These are phyloP conservation scores for Ditula angustiorana DNA, from an alignment of 2,888 invertebrate species.

Conservation along the genomic window DNA sequence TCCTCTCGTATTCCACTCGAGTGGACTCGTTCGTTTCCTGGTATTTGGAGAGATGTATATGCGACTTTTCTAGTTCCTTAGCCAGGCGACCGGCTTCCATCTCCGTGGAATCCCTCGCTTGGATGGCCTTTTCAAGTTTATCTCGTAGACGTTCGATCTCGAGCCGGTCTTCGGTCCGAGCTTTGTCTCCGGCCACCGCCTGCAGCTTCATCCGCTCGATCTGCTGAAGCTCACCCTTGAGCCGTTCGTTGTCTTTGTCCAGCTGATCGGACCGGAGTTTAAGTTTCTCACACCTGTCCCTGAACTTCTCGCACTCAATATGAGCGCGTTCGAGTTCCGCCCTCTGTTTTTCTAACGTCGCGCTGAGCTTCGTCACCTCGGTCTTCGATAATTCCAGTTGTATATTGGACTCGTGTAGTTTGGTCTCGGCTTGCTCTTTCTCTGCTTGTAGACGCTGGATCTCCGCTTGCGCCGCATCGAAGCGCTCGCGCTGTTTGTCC, in stretches of 20 bases:
- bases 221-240: slow-evolving; percentile 85
- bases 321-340: slow-evolving; percentile 93
- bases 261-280: slow-evolving; percentile 89
- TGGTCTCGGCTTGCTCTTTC: slow-evolving; percentile 89
- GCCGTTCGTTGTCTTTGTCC: slow-evolving; percentile 85
- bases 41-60: slow-evolving; percentile 92
- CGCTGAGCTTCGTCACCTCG: slow-evolving; percentile 90
- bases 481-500: slow-evolving; percentile 91
- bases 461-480: slow-evolving; percentile 90
- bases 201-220: slow-evolving; percentile 91
- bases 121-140: slow-evolving; percentile 93
- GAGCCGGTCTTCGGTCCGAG: slow-evolving; percentile 88
- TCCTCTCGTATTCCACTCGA: slow-evolving; percentile 93
- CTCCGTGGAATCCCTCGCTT: slow-evolving; percentile 93
- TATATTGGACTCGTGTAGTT: slow-evolving; percentile 91
- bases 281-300: slow-evolving; percentile 94
- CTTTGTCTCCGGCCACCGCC: slow-evolving; percentile 87
- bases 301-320: slow-evolving; percentile 95
- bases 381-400: slow-evolving; percentile 92
- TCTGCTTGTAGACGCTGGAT: slow-evolving; percentile 88
- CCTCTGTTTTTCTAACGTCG: slow-evolving; percentile 92
- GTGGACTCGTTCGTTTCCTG: slow-evolving; percentile 93
- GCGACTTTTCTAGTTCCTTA: slow-evolving; percentile 94
- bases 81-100: slow-evolving; percentile 93
- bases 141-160: slow-evolving; percentile 94